Evolutionary conservation across 1,140 invertebrate species (phyloP).

Genomic region (Scaptodrosophila lebanonensis): DNA sequence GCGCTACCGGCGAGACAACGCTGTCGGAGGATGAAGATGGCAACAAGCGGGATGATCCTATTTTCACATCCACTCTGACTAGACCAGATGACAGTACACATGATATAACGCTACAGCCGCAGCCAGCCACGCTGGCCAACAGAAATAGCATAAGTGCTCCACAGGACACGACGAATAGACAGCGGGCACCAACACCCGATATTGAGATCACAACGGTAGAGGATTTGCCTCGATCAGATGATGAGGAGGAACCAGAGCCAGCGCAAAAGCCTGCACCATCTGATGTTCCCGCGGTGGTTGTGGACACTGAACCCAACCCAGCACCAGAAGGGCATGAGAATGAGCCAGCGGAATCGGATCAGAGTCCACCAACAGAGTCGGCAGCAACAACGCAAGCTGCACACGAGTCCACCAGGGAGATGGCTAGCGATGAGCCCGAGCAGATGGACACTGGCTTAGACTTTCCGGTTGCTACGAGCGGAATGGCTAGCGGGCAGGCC

Average conservation of each 20-base stretch:
- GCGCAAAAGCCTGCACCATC: too few species aligned
- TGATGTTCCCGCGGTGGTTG: constrained; percentile 1
- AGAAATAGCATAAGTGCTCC: constrained; percentile 43
- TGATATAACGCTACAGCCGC: constrained; percentile 68
- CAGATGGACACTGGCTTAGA: constrained; percentile 74
- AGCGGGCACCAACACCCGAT: constrained; percentile 67
- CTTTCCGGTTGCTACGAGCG: constrained; percentile 45
- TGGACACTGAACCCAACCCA: constrained; percentile 2
- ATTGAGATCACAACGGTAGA: constrained; percentile 76
- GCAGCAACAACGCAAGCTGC: constrained; percentile 32
- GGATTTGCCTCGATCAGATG: constrained; percentile 69
- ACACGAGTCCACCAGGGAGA: constrained; percentile 14
- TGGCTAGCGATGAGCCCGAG: constrained; percentile 45
- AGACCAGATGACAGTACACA: constrained; percentile 70
- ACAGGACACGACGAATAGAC: constrained; percentile 36
- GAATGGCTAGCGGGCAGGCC: constrained; percentile 55
- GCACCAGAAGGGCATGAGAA: not conserved
- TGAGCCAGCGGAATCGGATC: constrained; percentile 35
- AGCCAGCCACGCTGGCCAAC: constrained; percentile 40
- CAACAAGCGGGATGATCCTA: constrained; percentile 43
- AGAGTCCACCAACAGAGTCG: constrained; percentile 62
- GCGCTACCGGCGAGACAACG: not conserved
- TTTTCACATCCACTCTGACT: constrained; percentile 64
- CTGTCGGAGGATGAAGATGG: not conserved
- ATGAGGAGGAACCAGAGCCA: constrained; percentile 65